Evolutionary conservation across 2,888 invertebrate genomes (phyloP).

Genomic region (Drosophila incognita): DNA sequence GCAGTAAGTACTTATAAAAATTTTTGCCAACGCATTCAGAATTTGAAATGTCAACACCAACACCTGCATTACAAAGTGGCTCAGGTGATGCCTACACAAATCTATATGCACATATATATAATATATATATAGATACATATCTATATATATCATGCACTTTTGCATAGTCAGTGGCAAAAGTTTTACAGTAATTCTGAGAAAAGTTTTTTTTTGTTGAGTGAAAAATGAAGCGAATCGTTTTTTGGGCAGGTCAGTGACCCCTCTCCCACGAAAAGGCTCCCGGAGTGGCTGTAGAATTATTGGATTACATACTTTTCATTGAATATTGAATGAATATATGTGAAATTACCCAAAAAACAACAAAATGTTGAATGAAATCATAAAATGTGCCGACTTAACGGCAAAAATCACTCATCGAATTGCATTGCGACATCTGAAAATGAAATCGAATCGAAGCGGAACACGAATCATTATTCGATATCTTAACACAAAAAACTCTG

Average conservation of each 20-base stretch:
- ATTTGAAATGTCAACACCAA: constrained; percentile 77
- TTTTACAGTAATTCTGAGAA: constrained; percentile 65
- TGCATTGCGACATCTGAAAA: constrained; percentile 36
- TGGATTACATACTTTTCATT: constrained; percentile 6
- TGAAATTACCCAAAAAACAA: constrained; percentile 2
- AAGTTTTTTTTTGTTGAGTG: constrained; percentile 38
- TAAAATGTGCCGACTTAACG: constrained; percentile 8
- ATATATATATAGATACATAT: neutral
- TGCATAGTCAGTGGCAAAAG: constrained; percentile 22
- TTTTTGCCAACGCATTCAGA: constrained; percentile 70
- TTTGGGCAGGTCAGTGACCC: constrained; percentile 61
- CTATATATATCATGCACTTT: constrained; percentile 4
- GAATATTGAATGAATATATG: constrained; percentile 60
- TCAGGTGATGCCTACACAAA: constrained; percentile 66
- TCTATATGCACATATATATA: constrained; percentile 8
- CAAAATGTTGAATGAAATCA: constrained; percentile 48
- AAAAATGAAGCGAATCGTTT: constrained; percentile 55
- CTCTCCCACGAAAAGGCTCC: constrained; percentile 51
- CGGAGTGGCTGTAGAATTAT: constrained; percentile 9
- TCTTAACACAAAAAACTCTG: neutral
- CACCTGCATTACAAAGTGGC: constrained; percentile 69
- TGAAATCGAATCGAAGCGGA: constrained; percentile 15
- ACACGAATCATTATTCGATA: constrained; percentile 1
- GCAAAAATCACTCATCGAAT: constrained; percentile 33
- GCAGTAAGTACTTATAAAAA: constrained; percentile 42